phyloP scores from a whole-genome alignment of 2,797 vertebrate genomes.

The Todus mexicanus region DNA sequence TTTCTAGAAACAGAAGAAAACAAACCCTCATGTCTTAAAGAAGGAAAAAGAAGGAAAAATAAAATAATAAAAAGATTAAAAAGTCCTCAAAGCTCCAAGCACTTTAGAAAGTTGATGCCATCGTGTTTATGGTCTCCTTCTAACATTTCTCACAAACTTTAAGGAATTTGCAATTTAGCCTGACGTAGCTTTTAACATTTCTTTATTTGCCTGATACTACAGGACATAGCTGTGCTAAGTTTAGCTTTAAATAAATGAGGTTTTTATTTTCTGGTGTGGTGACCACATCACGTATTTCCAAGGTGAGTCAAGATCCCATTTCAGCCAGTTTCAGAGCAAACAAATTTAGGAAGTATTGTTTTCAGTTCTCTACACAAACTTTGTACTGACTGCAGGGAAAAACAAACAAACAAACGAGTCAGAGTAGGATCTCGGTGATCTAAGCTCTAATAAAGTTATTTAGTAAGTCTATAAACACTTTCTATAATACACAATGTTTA shows the following conservation, averaged over 20 bases:
- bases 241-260: background rate
- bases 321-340: background rate
- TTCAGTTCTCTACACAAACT: background rate
- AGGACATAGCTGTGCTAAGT: background rate
- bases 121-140: background rate
- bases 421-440: background rate
- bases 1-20: conserved; percentile 15
- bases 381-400: background rate
- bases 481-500: background rate
- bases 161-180: background rate
- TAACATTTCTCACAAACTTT: background rate
- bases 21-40: background rate
- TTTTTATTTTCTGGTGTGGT: background rate
- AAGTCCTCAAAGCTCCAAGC: background rate
- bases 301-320: background rate
- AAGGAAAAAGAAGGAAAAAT: background rate
- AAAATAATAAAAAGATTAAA: background rate
- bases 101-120: background rate
- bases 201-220: background rate
- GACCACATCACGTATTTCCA: background rate
- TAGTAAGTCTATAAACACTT: background rate
- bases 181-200: background rate
- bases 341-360: background rate
- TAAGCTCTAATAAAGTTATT: background rate
- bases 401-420: background rate